A percentile compares a stretch with the other conserved stretches of the same genome.
Conservation (phyloP, 2,113 vertebrate species). For the Oreochromis niloticus region DNA sequence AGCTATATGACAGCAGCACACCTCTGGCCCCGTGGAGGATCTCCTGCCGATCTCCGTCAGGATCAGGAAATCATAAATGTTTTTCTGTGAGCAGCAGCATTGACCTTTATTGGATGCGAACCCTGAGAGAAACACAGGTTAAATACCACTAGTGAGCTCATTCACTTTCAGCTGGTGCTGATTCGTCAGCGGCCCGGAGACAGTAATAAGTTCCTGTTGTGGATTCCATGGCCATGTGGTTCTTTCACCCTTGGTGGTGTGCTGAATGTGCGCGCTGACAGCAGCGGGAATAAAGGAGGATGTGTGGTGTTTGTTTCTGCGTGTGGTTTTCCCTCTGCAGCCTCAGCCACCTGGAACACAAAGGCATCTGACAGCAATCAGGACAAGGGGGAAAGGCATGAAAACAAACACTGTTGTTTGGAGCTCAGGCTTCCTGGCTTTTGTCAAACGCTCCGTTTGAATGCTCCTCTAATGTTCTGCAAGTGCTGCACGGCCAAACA, state of each 20-base stretch:
- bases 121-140: background rate
- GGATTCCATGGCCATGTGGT: background rate
- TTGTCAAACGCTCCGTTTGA: conserved; percentile 78
- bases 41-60: background rate
- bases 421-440: conserved; percentile 82
- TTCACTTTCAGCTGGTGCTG: background rate
- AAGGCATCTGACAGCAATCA: conserved; percentile 90
- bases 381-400: conserved; percentile 71
- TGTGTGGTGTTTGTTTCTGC: conserved; percentile 44
- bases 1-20: background rate
- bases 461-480: conserved; percentile 82
- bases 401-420: conserved; percentile 87
- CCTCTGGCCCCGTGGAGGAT: background rate
- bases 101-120: background rate
- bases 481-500: conserved; percentile 62
- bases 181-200: background rate
- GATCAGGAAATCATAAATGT: background rate
- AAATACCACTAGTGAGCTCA: background rate
- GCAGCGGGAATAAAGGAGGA: conserved; percentile 10
- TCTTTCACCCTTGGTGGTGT: background rate
- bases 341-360: conserved; percentile 72
- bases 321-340: conserved; percentile 16
- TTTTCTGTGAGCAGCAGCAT: background rate
- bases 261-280: background rate
- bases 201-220: background rate